Evolutionary conservation across 1,140 invertebrate genomes (phyloP), one percentile per base, ranked within the genome.

Genomic region (Bombus polaris): DNA sequence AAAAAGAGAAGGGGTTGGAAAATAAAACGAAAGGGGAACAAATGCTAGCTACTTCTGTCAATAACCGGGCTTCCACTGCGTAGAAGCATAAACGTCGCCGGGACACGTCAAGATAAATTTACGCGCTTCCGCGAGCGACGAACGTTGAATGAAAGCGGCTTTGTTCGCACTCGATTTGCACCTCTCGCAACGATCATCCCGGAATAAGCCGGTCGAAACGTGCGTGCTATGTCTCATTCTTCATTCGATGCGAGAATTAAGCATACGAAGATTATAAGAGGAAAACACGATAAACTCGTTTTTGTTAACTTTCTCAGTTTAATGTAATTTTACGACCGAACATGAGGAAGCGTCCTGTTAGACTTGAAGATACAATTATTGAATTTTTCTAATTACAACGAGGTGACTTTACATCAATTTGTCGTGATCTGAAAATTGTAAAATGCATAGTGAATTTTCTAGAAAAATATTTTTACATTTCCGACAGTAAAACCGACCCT

Each of bases 51-150:
- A 71, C 65, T 74, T 73, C 47, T 71, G 66, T 70, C 85, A 87
- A 87, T 87, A 80, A 25, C 57, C 13, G n/a, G 13, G 37, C 44
- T 25, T 62, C 53, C 73, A 71, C 65, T 18, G 65, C 35, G 42
- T n/a, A 57, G 42, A 74, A 35, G 25, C 42, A 32, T 75, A 85
- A 85, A 81, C 57, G 77, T 78, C 66, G 37, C 47, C 42, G 5
- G 57, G 47, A 78, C 88, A 78, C n/a, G 87, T 85, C 84, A n/a
- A 57, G 82, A 89, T 81, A 85, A 85, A 88, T 89, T 89, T 81
- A 85, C 59, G 57, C 25, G 44, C 18, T 59, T 39, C 15, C 70
- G 35, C n/a, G n/a, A 57, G 39, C 32, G 66, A 53, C 44, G 32
- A 78, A 28, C 28, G n/a, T 42, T 42, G 77, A 35, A 68, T 8